phyloP scores from a whole-genome alignment of 2,797 vertebrate genomes.

The Neosilurus mollespiculum region DNA sequence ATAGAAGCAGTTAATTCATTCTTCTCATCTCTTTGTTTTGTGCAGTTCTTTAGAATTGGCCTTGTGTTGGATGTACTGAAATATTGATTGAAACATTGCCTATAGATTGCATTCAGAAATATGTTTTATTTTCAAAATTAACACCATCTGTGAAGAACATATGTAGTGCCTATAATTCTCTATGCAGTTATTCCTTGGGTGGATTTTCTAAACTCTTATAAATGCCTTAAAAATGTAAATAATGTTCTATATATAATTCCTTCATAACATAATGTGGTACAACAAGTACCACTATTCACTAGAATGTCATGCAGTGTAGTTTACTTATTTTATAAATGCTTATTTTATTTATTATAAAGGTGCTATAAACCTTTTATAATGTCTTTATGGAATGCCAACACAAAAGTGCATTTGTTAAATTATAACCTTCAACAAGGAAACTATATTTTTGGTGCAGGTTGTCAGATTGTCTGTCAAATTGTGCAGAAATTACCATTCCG shows the following conservation, averaged over 20 bases:
- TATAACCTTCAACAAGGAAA: too few relatives aligned
- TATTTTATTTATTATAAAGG: not conserved
- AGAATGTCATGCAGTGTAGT: too few relatives aligned
- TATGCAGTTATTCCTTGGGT: not conserved
- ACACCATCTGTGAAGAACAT: not conserved
- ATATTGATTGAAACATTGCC: not conserved
- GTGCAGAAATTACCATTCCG: too few relatives aligned
- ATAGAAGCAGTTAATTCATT: conserved; percentile 25
- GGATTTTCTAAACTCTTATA: not conserved
- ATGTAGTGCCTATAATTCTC: not conserved
- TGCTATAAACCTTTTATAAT: not conserved
- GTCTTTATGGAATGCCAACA: not conserved
- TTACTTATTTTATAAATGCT: too few relatives aligned
- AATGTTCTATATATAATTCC: not conserved
- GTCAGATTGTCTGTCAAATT: too few relatives aligned
- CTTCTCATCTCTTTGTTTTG: conserved; percentile 4
- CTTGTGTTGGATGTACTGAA: not conserved
- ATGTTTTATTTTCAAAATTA: not conserved
- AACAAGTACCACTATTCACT: too few relatives aligned
- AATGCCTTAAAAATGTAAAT: not conserved
- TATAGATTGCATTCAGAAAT: not conserved
- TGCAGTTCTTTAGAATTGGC: not conserved
- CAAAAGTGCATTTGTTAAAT: not conserved
- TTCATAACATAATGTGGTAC: not conserved
- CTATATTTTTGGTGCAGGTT: too few relatives aligned